Conservation (phyloP, 2,113 vertebrate species). For the Martes martes region DNA sequence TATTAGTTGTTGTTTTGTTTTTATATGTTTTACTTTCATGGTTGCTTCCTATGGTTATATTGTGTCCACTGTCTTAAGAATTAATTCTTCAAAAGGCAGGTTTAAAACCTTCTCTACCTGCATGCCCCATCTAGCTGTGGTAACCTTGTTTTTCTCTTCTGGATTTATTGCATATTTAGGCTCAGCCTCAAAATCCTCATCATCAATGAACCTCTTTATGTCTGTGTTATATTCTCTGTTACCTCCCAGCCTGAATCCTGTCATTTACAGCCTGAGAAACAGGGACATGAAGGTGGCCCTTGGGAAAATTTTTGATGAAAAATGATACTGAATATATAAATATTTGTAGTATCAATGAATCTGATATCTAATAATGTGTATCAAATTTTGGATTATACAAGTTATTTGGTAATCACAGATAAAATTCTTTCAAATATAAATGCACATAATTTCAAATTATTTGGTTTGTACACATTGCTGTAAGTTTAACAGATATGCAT, state of each 20-base stretch:
- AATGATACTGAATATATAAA: not conserved
- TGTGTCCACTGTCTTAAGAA: conserved; percentile 51
- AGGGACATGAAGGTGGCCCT: too few relatives aligned
- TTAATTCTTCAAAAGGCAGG: conserved; percentile 20
- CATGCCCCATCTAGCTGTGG: conserved; percentile 55
- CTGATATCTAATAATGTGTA: not conserved
- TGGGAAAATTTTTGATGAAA: not conserved
- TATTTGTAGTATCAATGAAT: not conserved
- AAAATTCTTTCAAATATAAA: too few relatives aligned
- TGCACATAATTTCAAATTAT: not conserved
- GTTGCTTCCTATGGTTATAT: conserved; percentile 48
- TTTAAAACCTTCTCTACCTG: conserved; percentile 62
- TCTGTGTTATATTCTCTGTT: conserved; percentile 58
- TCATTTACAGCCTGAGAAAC: too few relatives aligned
- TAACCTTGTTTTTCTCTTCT: conserved; percentile 60
- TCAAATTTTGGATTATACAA: not conserved
- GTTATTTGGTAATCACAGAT: too few relatives aligned
- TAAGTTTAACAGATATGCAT: too few relatives aligned
- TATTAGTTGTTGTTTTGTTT: conserved; percentile 3
- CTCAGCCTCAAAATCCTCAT: not conserved
- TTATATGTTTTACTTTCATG: conserved; percentile 40
- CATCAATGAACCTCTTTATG: conserved; percentile 23
- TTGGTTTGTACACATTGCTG: not conserved
- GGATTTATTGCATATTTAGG: conserved; percentile 49
- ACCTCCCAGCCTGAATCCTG: conserved; percentile 11